A percentile compares a stretch with the other conserved stretches of the same genome.
Evolutionary conservation across 2,888 invertebrate species (phyloP).

Genomic region (Tridacna crocea): DNA sequence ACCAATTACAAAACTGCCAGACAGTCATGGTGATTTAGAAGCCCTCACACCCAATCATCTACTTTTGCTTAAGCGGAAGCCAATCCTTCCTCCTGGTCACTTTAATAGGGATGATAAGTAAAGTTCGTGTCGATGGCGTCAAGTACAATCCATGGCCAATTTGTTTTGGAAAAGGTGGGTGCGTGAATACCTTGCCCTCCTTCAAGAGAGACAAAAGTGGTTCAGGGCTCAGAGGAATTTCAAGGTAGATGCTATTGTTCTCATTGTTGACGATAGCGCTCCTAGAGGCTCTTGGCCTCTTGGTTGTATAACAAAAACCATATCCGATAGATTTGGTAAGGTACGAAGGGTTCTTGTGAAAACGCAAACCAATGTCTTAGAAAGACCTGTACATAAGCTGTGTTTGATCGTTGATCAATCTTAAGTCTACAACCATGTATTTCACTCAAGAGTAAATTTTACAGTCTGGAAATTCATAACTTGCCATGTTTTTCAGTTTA

Average conservation of each 20-base stretch:
- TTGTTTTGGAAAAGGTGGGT: conserved; percentile 52
- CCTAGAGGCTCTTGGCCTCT: conserved; percentile 38
- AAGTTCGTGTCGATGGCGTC: conserved; percentile 42
- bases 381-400: neutral
- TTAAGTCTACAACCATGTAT: too few relatives aligned
- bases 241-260: conserved; percentile 29
- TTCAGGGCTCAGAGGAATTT: conserved; percentile 21
- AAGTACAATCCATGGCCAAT: conserved; percentile 48
- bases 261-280: conserved; percentile 26
- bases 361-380: neutral
- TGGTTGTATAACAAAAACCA: conserved; percentile 19
- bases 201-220: conserved; percentile 43
- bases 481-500: too few relatives aligned
- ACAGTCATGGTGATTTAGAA: too few relatives aligned
- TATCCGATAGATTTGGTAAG: conserved; percentile 27
- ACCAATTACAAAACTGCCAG: too few relatives aligned
- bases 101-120: conserved; percentile 41
- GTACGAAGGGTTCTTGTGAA: conserved; percentile 42
- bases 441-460: too few relatives aligned
- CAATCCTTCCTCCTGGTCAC: conserved; percentile 39
- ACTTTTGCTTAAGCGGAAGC: conserved; percentile 31
- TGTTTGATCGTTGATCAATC: neutral
- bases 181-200: conserved; percentile 28
- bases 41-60: neutral
- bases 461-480: too few relatives aligned